Conservation (phyloP, 2,888 invertebrate genomes). For the Habroteleia sp. region DNA sequence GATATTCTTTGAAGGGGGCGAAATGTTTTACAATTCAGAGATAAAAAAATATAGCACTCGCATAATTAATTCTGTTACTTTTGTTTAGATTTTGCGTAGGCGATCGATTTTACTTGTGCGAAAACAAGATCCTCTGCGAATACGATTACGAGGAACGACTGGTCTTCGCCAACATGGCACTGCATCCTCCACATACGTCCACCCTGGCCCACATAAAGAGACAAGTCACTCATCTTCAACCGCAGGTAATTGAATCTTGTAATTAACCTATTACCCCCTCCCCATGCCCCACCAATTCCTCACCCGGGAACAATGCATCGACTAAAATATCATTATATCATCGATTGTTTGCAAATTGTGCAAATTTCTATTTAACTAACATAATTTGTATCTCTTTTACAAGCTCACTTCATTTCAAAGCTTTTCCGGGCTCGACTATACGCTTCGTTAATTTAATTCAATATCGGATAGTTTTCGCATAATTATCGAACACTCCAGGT, state of each 20-base stretch:
- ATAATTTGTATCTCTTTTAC: constrained; percentile 15
- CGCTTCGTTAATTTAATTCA: constrained; percentile 45
- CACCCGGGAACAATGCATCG: constrained; percentile 5
- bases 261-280: constrained; percentile 11
- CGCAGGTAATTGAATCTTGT: constrained; percentile 70
- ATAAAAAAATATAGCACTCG: too few species aligned
- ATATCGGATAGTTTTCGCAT: constrained; percentile 43
- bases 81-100: constrained; percentile 94
- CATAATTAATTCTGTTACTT: too few species aligned
- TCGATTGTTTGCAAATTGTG: constrained; percentile 14
- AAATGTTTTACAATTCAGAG: too few species aligned
- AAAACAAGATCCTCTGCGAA: constrained; percentile 96
- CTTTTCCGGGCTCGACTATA: constrained; percentile 10
- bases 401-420: constrained; percentile 18
- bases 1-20: too few species aligned
- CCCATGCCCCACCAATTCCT: not conserved
- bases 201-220: constrained; percentile 92
- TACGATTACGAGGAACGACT: constrained; percentile 96
- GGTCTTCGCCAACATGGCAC: constrained; percentile 94
- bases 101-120: constrained; percentile 94
- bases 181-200: constrained; percentile 86
- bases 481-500: constrained; percentile 42
- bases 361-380: constrained; percentile 34
- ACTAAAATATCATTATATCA: constrained; percentile 23
- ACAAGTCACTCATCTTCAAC: constrained; percentile 88